Evolutionary conservation across 37 sponge, comb jelly and placozoan species (phyloP).

Genomic region (Halichondria panicea): DNA sequence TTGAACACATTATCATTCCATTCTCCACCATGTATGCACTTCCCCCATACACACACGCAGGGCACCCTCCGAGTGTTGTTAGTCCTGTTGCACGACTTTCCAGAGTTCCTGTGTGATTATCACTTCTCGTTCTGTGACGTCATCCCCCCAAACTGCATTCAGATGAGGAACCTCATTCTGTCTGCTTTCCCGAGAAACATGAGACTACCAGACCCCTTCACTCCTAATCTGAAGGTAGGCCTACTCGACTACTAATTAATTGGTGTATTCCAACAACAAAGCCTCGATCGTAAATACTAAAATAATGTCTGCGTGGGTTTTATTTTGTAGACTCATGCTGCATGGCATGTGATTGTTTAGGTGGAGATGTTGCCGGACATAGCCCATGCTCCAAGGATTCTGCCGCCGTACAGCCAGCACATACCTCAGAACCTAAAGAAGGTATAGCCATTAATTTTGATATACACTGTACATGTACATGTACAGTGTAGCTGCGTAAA

Average conservation of each 20-base stretch:
- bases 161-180: slow-evolving; percentile 98
- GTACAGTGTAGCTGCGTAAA: neutral
- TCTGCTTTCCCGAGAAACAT: slow-evolving; percentile 98
- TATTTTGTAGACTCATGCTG: neutral
- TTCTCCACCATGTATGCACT: neutral
- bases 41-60: slow-evolving; percentile 41
- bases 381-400: slow-evolving; percentile 88
- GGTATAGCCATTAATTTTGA: too few species aligned
- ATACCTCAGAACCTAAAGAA: slow-evolving; percentile 85
- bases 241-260: neutral
- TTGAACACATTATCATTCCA: too few species aligned
- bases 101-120: slow-evolving; percentile 99
- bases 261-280: neutral
- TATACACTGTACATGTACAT: too few species aligned
- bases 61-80: slow-evolving; percentile 95
- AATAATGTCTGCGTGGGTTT: neutral
- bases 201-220: slow-evolving; percentile 99
- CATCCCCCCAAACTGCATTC: slow-evolving; percentile 99
- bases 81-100: slow-evolving; percentile 99
- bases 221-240: slow-evolving; percentile 96
- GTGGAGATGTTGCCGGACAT: slow-evolving; percentile 97
- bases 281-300: neutral
- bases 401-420: slow-evolving; percentile 76
- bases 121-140: slow-evolving; percentile 99
- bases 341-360: slow-evolving; percentile 29